Base-by-base conservation (phyloP, 2,113 vertebrate species). In the Cyprinus carpio region DNA sequence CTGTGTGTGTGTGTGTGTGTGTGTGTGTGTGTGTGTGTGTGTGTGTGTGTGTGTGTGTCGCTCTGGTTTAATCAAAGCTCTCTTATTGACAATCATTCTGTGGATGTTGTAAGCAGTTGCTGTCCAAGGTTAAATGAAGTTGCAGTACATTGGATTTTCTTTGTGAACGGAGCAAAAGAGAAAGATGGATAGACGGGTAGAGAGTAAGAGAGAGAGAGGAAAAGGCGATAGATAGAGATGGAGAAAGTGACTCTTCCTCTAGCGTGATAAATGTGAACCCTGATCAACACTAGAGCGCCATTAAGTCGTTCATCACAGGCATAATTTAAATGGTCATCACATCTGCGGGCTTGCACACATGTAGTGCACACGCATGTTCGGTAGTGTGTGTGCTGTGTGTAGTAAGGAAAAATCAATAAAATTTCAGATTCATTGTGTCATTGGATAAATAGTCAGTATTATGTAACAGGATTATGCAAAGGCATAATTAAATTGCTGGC, bases 121-220 rank as follows among this genome's bases (percentile, higher is more conserved):
- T 94, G 93, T 84, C 86, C 81, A 96, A 97, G 95, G 95, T 96
- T 95, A 97, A 96, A 97, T 97, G 94, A 96, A 96, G 96, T 96
- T 96, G 96, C 95, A 94, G 95, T 97, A 96, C 95, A 95, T 96
- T 96, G 96, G 94, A 95, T 60, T 81, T 83, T 76, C 60, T 79
- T 71, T 56, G 74, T 79, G 84, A n/a, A 40, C 23, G 20, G 62
- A 56, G 62, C 75, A 65, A 82, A 40, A 69, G 75, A 40, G 31
- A 76, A 49, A 72, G 31, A 82, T 34, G 81, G 31, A 78, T 23
- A 65, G 76, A 83, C 23, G 81, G 7, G 75, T 13, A n/a, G n/a
- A 46, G 9, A 60, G 49, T 58, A 27, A 9, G n/a, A n/a, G 31
- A 56, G 18, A 18, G 25, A 2, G 29, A n/a, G 31, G 29, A 13